Conservation (phyloP, 2,113 vertebrate genomes). For the Trogon melanurus region DNA sequence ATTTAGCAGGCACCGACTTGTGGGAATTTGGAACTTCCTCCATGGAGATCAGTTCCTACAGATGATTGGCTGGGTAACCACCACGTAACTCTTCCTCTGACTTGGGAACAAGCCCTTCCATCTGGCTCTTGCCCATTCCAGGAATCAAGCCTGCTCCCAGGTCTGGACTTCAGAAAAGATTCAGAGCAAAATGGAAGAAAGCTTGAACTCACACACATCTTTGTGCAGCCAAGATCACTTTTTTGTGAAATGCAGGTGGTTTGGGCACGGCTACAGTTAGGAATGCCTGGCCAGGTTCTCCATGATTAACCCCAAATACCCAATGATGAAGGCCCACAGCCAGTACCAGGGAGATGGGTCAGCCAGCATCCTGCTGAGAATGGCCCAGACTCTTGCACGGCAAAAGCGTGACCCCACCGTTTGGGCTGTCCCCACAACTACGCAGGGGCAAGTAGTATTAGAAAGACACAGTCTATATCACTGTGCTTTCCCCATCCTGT, state of each 20-base stretch:
- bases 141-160: neutral
- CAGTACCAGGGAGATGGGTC: neutral
- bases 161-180: neutral
- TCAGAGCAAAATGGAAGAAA: neutral
- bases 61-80: fast-evolving
- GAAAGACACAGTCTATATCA: fast-evolving
- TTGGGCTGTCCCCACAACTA: neutral
- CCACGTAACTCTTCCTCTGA: neutral
- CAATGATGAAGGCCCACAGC: neutral
- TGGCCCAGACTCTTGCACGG: fast-evolving
- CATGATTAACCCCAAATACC: neutral
- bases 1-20: neutral
- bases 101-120: neutral
- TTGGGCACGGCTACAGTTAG: neutral
- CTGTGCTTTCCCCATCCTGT: neutral
- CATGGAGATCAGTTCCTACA: neutral
- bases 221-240: neutral
- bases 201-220: neutral
- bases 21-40: neutral
- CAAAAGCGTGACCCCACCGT: neutral
- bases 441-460: fast-evolving
- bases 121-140: neutral
- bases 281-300: neutral
- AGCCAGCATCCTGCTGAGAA: neutral
- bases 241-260: neutral